Conservation (phyloP, 2,888 invertebrate genomes). For the Serrognathus titanus region DNA sequence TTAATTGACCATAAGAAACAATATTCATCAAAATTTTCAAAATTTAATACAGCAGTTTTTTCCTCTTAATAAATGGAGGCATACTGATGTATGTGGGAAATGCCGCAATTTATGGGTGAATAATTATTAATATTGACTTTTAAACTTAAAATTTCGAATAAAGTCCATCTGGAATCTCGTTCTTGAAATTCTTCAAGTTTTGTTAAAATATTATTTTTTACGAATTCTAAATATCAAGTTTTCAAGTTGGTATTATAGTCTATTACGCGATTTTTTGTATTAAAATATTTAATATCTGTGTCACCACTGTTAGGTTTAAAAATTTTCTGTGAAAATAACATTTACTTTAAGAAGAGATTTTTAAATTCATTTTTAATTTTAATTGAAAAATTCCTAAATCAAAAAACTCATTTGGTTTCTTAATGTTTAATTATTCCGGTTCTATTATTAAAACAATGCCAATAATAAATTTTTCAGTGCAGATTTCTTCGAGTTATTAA, state of each 20-base stretch:
- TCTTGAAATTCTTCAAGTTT: slow-evolving; percentile 28
- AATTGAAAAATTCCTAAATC: slow-evolving; percentile 10
- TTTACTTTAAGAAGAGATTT: slow-evolving; percentile 14
- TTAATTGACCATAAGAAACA: no score
- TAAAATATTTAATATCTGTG: slow-evolving; percentile 26
- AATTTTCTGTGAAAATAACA: slow-evolving; percentile 16
- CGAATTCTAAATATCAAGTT: not conserved
- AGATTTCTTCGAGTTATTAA: no score
- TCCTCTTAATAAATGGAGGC: slow-evolving; percentile 18
- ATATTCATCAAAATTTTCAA: no score
- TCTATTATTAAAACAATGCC: slow-evolving; percentile 4
- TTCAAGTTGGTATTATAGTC: slow-evolving; percentile 21
- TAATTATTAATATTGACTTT: slow-evolving; percentile 18
- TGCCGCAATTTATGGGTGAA: slow-evolving; percentile 11
- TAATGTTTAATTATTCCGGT: slow-evolving; percentile 1
- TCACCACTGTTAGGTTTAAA: slow-evolving; percentile 20
- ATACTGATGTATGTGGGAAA: slow-evolving; percentile 22
- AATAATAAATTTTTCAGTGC: not conserved
- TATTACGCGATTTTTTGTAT: slow-evolving; percentile 23
- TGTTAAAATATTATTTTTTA: slow-evolving; percentile 12
- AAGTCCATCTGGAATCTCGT: slow-evolving; percentile 26
- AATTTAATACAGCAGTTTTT: slow-evolving; percentile 26
- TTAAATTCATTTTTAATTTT: slow-evolving; percentile 13
- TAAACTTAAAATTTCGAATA: slow-evolving; percentile 21
- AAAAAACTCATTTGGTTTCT: slow-evolving; percentile 1